phyloP scores from a whole-genome alignment of 2,113 vertebrate species.

The Podilymbus podiceps region DNA sequence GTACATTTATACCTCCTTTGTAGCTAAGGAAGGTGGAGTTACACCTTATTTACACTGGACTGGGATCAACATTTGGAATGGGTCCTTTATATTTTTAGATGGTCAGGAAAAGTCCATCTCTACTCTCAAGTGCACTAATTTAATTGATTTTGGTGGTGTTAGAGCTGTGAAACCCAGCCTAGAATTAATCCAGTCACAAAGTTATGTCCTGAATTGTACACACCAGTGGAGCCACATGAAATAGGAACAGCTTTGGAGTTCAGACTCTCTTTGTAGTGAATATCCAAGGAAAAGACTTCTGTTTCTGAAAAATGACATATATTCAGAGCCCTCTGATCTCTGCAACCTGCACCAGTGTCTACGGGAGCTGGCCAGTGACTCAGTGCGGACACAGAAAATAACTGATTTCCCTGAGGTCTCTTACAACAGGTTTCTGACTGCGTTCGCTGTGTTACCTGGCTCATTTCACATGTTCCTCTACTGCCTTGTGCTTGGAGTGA shows the following conservation, averaged over 20 bases:
- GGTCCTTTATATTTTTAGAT: neutral
- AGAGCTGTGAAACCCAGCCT: neutral
- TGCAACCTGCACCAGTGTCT: neutral
- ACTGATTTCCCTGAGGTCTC: neutral
- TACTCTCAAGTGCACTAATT: neutral
- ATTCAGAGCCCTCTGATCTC: neutral
- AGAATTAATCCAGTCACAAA: neutral
- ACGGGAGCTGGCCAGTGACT: neutral
- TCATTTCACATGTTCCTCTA: neutral
- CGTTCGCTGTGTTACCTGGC: neutral
- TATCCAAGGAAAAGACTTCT: neutral
- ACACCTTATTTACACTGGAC: neutral
- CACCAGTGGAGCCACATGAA: fast-evolving
- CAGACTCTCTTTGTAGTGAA: neutral
- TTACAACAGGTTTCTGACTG: neutral
- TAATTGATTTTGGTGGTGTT: neutral
- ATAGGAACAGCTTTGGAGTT: neutral
- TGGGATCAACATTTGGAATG: neutral
- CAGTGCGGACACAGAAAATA: neutral
- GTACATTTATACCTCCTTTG: neutral
- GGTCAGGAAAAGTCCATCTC: neutral
- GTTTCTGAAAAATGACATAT: neutral
- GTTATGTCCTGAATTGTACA: neutral
- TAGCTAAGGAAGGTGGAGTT: neutral
- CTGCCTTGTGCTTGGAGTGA: neutral